Base-by-base conservation (phyloP, 2,888 invertebrate genomes). In the Antitype chi region DNA sequence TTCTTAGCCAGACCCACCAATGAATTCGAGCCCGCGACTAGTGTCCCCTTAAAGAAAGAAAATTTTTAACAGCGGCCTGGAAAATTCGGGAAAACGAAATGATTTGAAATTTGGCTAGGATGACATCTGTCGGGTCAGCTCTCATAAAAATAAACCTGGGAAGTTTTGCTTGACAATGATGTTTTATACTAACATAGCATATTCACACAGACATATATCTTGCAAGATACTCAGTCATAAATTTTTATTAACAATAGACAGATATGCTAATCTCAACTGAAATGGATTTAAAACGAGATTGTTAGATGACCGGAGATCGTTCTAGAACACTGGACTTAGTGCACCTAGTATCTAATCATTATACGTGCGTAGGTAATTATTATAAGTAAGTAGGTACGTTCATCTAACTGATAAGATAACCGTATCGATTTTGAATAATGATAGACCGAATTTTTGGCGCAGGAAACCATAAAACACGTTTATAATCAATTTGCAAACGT, bases 281-380 rank as follows among this genome's bases (percentile, higher is more conserved):
- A 53, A 59, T 7, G 2, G n/a, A 52, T 76, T 81, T 32, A 23
- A 25, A 38, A 55, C 5, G 9, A 11, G 15, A 11, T 38, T 74
- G 1, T 15, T 73, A 7, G n/a, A 63, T 57, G 9, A 23, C 23
- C 20, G 9, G 9, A 23, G 77, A 60, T 28, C 2, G 0, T 77
- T 78, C 78, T 78, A 78, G 83, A 66, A 77, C n/a, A 53, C 6
- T 28, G 78, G 17, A 17, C 25, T 77, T 15, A 53, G 77, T 82
- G 57, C 23, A 76, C 11, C 20, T 63, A 43, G 13, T 83, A 83
- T 78, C 60, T 78, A 53, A 83, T 83, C 66, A n/a, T 13, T n/a
- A 47, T 55, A 57, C 25, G 0, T 59, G 11, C 38, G 11, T 52
- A 9, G 17, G 28, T 74, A 38, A 25, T 60, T n/a, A 49, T 63